Conservation (phyloP, 2,113 vertebrate species). For the Philantomba maxwellii region DNA sequence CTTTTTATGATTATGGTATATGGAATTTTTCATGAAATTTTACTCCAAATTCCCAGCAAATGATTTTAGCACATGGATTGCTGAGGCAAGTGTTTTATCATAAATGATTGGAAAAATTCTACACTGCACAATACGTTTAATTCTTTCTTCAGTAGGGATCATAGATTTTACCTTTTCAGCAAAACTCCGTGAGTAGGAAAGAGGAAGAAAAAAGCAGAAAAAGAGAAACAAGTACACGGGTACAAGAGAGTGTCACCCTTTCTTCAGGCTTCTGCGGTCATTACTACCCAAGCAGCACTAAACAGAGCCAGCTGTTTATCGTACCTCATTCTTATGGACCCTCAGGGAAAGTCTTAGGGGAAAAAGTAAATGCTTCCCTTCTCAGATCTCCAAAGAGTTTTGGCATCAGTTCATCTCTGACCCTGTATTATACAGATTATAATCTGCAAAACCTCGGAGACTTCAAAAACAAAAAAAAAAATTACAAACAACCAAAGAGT, state of each 20-base stretch:
- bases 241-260: not conserved
- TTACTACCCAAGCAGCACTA: not conserved
- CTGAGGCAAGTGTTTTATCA: not conserved
- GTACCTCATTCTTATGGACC: not conserved
- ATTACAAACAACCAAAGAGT: not conserved
- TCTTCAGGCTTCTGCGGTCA: too few species aligned
- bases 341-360: not conserved
- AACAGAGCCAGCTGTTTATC: not conserved
- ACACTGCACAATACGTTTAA: not conserved
- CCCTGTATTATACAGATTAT: not conserved
- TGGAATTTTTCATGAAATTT: not conserved
- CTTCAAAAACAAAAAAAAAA: not conserved
- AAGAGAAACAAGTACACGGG: not conserved
- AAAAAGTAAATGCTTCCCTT: not conserved
- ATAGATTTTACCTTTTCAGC: not conserved
- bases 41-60: not conserved
- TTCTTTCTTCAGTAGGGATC: not conserved
- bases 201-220: not conserved
- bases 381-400: not conserved
- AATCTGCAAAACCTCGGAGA: not conserved
- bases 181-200: not conserved
- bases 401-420: not conserved
- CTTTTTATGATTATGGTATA: not conserved
- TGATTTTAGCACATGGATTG: not conserved
- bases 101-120: not conserved